A percentile compares a stretch with the other conserved stretches of the same genome.
Conservation (phyloP, 2,113 vertebrate species). For the Diadophis punctatus region DNA sequence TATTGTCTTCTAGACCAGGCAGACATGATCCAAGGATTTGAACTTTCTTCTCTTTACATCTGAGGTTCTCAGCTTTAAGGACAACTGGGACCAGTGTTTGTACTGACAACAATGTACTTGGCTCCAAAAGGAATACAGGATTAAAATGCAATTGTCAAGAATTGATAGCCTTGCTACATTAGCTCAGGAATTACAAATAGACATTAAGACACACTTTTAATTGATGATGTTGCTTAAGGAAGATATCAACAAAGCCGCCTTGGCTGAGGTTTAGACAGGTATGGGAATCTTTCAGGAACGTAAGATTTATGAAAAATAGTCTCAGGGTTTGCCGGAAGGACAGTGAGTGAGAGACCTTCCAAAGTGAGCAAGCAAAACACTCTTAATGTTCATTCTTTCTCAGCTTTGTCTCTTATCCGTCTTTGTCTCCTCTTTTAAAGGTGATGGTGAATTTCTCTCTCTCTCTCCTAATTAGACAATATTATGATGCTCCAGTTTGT, state of each 20-base stretch:
- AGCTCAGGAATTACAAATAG: not conserved
- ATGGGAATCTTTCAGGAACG: not conserved
- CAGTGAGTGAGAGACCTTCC: not conserved
- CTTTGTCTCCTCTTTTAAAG: conserved; percentile 54
- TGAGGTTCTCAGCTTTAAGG: not conserved
- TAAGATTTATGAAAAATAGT: not conserved
- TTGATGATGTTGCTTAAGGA: not conserved
- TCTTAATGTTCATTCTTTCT: conserved; percentile 23
- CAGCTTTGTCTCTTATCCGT: conserved; percentile 22
- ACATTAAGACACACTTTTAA: not conserved
- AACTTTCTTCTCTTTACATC: not conserved
- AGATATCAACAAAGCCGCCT: not conserved
- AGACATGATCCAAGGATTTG: not conserved
- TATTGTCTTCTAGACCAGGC: not conserved
- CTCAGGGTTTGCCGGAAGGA: not conserved
- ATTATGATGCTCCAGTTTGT: conserved; percentile 74
- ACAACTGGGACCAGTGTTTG: not conserved
- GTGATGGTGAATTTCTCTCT: conserved; percentile 54
- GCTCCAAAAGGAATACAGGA: not conserved
- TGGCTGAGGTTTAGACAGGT: not conserved
- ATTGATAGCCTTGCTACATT: not conserved
- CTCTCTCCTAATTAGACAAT: conserved; percentile 72
- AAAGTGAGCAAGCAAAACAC: not conserved
- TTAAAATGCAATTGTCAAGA: not conserved
- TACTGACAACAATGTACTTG: not conserved